These are phyloP conservation scores for Tromatobia lineatoria DNA, from an alignment of 2,888 invertebrate genomes.

Conservation along the genomic window DNA sequence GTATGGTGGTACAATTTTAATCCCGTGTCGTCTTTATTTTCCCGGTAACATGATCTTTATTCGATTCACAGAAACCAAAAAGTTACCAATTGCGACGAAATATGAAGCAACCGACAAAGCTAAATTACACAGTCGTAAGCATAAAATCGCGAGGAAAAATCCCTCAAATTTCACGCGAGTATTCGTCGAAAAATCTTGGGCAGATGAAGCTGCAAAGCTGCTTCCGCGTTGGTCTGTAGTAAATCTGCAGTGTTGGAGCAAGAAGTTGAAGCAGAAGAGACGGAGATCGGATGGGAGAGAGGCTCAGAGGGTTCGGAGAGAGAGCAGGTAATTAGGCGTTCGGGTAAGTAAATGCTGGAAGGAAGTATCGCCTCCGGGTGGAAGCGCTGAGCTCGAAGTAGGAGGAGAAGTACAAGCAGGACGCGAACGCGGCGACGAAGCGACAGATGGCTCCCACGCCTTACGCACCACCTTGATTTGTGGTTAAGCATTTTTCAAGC, in stretches of 20 bases:
- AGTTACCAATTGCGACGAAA: not conserved
- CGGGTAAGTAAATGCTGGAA: slow-evolving; percentile 73
- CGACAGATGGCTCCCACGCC: slow-evolving; percentile 78
- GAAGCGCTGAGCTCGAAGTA: slow-evolving; percentile 55
- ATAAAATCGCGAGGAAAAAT: not conserved
- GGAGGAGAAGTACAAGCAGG: slow-evolving; percentile 52
- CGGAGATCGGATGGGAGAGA: not conserved
- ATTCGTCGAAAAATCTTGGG: not conserved
- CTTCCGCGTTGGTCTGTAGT: slow-evolving; percentile 19
- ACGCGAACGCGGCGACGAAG: slow-evolving; percentile 67
- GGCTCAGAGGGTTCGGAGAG: slow-evolving; percentile 4
- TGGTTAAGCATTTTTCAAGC: slow-evolving; percentile 84
- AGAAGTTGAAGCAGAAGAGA: slow-evolving; percentile 1
- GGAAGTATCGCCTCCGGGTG: slow-evolving; percentile 73
- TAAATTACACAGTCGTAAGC: not conserved
- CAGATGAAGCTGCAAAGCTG: not conserved
- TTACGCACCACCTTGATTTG: slow-evolving; percentile 82
- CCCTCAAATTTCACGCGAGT: not conserved
- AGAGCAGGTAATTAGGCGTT: slow-evolving; percentile 74
- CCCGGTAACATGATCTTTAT: not conserved
- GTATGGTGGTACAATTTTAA: too few species aligned
- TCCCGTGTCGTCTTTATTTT: too few species aligned
- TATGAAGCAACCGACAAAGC: slow-evolving; percentile 1
- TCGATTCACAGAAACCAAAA: not conserved
- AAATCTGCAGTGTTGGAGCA: not conserved